Evolutionary conservation across 92 coral and sea anemone genomes (phyloP).

Genomic region (Montipora capitata): DNA sequence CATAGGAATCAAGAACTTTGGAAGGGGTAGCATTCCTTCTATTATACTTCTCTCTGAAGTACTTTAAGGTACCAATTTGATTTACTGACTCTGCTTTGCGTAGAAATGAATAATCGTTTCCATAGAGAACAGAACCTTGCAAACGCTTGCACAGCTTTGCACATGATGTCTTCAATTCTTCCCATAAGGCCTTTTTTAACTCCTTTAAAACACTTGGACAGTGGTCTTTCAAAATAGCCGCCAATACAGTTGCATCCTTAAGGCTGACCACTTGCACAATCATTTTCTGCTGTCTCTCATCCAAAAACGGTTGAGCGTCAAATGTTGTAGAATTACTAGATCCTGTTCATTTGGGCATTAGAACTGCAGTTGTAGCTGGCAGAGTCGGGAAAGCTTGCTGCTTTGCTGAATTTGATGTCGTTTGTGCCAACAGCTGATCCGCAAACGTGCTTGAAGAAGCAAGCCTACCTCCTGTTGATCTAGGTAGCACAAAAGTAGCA

Average conservation of each 20-base stretch:
- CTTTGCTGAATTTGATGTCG: slow-evolving; percentile 26
- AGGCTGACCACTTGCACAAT: no score
- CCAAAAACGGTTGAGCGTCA: no score
- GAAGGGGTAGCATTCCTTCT: slow-evolving; percentile 81
- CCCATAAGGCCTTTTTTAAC: slow-evolving; percentile 34
- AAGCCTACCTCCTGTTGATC: not conserved
- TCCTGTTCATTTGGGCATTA: no score
- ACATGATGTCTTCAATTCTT: no score
- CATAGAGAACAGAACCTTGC: no score
- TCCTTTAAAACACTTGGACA: slow-evolving; percentile 67
- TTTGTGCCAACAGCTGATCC: slow-evolving; percentile 17
- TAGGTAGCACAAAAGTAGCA: not conserved
- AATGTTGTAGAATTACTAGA: no score
- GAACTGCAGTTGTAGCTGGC: not conserved
- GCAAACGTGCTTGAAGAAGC: not conserved
- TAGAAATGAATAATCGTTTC: slow-evolving; percentile 63
- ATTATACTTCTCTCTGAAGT: slow-evolving; percentile 84
- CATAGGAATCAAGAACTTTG: slow-evolving; percentile 82
- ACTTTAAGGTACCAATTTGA: slow-evolving; percentile 82
- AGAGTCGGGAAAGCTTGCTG: not conserved
- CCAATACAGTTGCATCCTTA: no score
- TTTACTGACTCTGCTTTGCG: slow-evolving; percentile 79
- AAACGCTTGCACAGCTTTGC: no score
- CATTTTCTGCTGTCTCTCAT: no score
- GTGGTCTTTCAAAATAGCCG: no score